Conservation (phyloP, 2,888 invertebrate species). For the Lasioglossum morio region DNA sequence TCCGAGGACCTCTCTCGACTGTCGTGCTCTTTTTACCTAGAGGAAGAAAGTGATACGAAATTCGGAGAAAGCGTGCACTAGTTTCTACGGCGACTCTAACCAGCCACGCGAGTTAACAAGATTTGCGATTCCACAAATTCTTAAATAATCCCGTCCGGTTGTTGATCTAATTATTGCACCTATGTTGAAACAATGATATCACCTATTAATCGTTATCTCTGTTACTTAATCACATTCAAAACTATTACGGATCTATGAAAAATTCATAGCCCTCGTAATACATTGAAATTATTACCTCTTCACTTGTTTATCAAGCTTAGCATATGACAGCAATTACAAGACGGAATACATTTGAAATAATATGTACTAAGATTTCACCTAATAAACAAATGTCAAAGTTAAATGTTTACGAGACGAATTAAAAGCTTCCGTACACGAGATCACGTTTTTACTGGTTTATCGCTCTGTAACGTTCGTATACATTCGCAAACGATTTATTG, state of each 20-base stretch:
- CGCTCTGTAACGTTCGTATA: background rate
- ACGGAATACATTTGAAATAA: no score
- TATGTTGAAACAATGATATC: background rate
- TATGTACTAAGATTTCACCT: no score
- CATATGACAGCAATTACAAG: background rate
- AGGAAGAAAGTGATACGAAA: constrained; percentile 62
- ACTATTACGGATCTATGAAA: no score
- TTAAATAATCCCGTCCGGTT: background rate
- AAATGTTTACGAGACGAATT: background rate
- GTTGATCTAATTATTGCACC: background rate
- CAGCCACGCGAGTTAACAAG: background rate
- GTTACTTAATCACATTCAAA: no score
- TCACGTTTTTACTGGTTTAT: background rate
- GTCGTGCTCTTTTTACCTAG: background rate
- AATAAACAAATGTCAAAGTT: background rate
- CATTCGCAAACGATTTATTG: no score
- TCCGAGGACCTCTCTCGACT: background rate
- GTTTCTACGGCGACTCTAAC: constrained; percentile 41
- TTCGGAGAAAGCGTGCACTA: constrained; percentile 63
- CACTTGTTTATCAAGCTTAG: background rate
- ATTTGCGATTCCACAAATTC: constrained; percentile 3
- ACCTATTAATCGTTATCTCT: background rate
- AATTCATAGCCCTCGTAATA: background rate
- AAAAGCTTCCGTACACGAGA: background rate
- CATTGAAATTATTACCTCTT: background rate